These are phyloP conservation scores for Platysteira castanea DNA, from an alignment of 2,113 vertebrate species.

Conservation along the genomic window DNA sequence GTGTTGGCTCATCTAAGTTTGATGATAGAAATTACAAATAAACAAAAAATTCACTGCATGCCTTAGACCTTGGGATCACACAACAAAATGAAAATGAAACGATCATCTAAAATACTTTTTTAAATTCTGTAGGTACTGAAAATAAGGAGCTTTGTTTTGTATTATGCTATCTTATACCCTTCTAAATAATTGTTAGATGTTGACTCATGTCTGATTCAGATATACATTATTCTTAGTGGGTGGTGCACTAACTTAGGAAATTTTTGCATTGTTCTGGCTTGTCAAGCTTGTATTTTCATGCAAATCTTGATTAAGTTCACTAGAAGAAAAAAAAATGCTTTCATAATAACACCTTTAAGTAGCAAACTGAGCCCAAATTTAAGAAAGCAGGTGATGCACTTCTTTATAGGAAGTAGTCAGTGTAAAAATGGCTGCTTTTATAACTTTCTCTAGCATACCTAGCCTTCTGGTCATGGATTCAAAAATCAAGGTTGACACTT, in stretches of 20 bases:
- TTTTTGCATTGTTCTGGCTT: slow-evolving; percentile 26
- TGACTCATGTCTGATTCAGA: slow-evolving; percentile 48
- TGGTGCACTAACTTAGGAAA: slow-evolving; percentile 21
- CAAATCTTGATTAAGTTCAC: not conserved
- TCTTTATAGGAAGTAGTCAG: not conserved
- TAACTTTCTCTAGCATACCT: not conserved
- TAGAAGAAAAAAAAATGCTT: not conserved
- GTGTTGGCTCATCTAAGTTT: not conserved
- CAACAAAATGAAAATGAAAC: not conserved
- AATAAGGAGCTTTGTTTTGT: not conserved
- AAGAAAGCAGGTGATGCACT: not conserved
- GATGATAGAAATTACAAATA: not conserved
- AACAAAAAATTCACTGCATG: not conserved
- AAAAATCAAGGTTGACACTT: not conserved
- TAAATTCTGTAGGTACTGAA: not conserved
- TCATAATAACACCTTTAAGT: not conserved
- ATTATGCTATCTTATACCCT: not conserved
- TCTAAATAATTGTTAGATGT: not conserved
- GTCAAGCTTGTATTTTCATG: slow-evolving; percentile 25
- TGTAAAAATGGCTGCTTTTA: not conserved
- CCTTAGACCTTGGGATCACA: not conserved
- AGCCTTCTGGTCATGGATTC: not conserved
- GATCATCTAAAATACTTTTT: not conserved
- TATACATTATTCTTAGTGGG: slow-evolving; percentile 19
- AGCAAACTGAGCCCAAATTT: not conserved